Base-by-base conservation (phyloP, 2,797 vertebrate species). In the Chromobotia macracanthus region DNA sequence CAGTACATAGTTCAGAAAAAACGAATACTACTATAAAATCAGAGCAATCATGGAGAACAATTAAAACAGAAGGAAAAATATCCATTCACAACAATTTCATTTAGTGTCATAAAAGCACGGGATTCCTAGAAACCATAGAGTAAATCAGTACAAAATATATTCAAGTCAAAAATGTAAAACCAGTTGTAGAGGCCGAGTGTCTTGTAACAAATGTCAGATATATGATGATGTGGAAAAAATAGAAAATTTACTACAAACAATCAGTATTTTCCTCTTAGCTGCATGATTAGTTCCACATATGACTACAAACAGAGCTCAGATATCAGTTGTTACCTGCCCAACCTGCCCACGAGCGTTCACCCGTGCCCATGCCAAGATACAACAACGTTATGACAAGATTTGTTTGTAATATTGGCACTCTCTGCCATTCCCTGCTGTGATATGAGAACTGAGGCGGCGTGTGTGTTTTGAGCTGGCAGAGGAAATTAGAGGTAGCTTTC, bases 401-500 rank as follows among this genome's bases (percentile, higher is more conserved):
- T 31, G 64, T 79, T 83, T 69, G 63, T 46, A 38, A 86, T 71
- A 12, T 67, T 84, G 85, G 81, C 41, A 81, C 87, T 81, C 89
- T 88, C 87, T 89, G 88, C 87, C 84, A 82, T 84, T 87, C 92
- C 90, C 91, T 94, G 92, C 93, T 92, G 91, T 93, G 89, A 88
- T 89, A 72, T 90, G 90, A 90, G 89, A 91, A 86, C 58, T 83
- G 77, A 94, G 95, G 95, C 95, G 96, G 94, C 94, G 94, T 90
- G 92, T 89, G 89, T 90, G 67, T 11, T 89, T 91, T 86, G 90
- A 90, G 89, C 90, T 92, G 92, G 88, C 86, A 89, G 87, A 91
- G 92, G 90, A 90, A 94, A 93, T 96, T 94, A 94, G 96, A 97
- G 96, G 96, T 98, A 97, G 96, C 93, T 94, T 94, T 90, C 94